Evolutionary conservation across 2,888 invertebrate genomes (phyloP).

Genomic region (Argyresthia albistria): DNA sequence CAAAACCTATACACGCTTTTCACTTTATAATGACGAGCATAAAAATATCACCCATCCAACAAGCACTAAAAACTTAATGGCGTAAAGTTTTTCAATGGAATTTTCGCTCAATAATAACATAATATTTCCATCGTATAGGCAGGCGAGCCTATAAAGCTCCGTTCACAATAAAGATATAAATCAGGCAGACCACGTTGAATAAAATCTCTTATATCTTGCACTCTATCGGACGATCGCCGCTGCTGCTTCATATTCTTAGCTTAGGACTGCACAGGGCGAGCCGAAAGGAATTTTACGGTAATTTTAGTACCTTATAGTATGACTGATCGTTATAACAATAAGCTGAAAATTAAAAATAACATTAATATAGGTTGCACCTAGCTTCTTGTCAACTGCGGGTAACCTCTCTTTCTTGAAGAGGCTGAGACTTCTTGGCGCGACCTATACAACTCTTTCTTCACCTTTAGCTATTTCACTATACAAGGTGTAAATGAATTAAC

Average conservation of each 20-base stretch:
- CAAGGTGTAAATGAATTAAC: too few relatives aligned
- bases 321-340: too few relatives aligned
- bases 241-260: conserved; percentile 37
- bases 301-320: not conserved
- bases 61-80: not conserved
- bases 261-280: conserved; percentile 15
- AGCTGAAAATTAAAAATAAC: too few relatives aligned
- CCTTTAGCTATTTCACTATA: too few relatives aligned
- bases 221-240: conserved; percentile 34
- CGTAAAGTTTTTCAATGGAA: too few relatives aligned
- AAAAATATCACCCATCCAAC: not conserved
- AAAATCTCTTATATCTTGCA: conserved; percentile 51
- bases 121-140: conserved; percentile 4
- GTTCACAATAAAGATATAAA: conserved; percentile 64
- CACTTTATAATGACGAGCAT: not conserved
- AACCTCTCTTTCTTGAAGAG: too few relatives aligned
- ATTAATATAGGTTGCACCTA: too few relatives aligned
- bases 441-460: too few relatives aligned
- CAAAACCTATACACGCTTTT: too few relatives aligned
- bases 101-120: conserved; percentile 1
- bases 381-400: too few relatives aligned
- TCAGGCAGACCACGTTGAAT: conserved; percentile 42
- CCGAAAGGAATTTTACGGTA: not conserved
- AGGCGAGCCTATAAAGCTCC: conserved; percentile 1
- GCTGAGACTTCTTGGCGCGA: too few relatives aligned